A percentile compares a stretch with the other conserved stretches of the same genome.
phyloP scores from a whole-genome alignment of 2,113 vertebrate species.

The Apodemus speciosus region DNA sequence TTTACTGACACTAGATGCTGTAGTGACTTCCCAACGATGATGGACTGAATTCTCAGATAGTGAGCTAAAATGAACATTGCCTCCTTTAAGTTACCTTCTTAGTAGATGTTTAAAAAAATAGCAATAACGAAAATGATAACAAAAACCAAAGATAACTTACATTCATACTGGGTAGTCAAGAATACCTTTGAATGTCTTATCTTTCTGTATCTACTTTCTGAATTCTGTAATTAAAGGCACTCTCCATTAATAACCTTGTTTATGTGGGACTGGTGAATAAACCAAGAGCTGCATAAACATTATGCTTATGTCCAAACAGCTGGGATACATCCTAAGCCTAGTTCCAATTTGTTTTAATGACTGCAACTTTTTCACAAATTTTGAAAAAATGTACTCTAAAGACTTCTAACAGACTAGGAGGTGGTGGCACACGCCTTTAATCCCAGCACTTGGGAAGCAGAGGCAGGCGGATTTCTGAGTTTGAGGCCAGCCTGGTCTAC shows the following conservation, averaged over 20 bases:
- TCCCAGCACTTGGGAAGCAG: no score
- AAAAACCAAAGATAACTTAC: no score
- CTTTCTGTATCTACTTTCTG: no score
- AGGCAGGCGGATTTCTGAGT: no score
- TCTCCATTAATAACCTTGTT: not conserved
- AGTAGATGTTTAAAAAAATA: not conserved
- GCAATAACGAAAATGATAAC: no score
- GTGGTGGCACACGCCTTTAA: no score
- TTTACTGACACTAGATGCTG: not conserved
- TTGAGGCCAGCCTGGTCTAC: no score
- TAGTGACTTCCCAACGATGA: not conserved
- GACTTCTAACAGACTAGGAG: no score
- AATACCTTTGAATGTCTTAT: not conserved
- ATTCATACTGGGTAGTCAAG: not conserved
- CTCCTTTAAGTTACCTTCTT: not conserved
- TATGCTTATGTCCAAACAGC: not conserved
- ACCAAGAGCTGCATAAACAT: not conserved
- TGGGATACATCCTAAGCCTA: not conserved
- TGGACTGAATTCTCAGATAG: no score
- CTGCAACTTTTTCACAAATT: not conserved
- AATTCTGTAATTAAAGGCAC: not conserved
- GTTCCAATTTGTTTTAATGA: not conserved
- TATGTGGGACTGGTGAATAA: not conserved
- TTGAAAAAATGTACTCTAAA: not conserved
- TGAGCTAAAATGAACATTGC: not conserved